phyloP scores from a whole-genome alignment of 1,140 invertebrate genomes.

The Hirudo medicinalis region DNA sequence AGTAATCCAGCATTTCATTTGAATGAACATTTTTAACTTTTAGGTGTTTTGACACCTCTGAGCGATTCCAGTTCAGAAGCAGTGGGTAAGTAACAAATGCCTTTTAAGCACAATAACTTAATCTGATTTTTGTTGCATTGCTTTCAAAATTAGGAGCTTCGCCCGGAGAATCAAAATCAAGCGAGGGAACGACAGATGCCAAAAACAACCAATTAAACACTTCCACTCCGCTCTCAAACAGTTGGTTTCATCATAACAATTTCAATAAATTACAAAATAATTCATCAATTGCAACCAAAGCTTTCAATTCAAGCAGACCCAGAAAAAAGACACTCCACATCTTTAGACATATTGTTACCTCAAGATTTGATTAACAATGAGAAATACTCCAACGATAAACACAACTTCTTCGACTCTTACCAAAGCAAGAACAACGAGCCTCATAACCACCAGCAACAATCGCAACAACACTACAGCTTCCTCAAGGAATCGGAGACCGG shows the following conservation, averaged over 20 bases:
- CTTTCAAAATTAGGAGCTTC: background rate
- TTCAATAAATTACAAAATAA: background rate
- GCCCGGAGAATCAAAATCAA: background rate
- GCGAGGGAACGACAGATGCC: background rate
- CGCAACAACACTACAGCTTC: background rate
- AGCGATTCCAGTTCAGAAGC: conserved; percentile 5
- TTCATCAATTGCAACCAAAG: background rate
- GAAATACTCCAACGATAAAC: background rate
- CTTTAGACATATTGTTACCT: conserved; percentile 1
- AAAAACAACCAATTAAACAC: too few species aligned
- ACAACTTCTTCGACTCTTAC: background rate
- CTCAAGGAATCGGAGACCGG: background rate
- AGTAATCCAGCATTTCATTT: too few species aligned
- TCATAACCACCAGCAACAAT: background rate
- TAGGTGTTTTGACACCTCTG: background rate
- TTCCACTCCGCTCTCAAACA: too few species aligned
- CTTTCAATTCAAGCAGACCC: background rate
- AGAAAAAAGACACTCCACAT: conserved; percentile 10
- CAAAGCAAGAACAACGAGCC: background rate
- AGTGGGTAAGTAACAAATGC: background rate
- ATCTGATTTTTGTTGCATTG: background rate
- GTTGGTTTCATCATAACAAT: too few species aligned
- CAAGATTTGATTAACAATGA: background rate
- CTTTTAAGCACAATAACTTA: too few species aligned
- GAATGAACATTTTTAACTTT: too few species aligned